Evolutionary conservation across 1,140 invertebrate species (phyloP).

Genomic region (Drosophila equinoxialis): DNA sequence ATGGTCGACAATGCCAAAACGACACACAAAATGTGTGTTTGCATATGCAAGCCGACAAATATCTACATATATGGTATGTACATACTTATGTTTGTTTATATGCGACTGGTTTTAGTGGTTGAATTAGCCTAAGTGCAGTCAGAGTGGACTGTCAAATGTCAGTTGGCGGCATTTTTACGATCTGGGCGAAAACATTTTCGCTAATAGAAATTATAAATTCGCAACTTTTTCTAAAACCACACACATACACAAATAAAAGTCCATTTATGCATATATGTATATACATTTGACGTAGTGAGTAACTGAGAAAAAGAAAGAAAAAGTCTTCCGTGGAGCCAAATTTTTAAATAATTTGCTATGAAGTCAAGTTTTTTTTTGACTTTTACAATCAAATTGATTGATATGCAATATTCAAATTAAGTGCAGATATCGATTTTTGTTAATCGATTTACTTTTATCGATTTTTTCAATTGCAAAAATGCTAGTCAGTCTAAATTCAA

Average conservation of each 20-base stretch:
- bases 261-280: background rate
- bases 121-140: constrained; percentile 77
- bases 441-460: too few relatives aligned
- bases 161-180: constrained; percentile 59
- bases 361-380: too few relatives aligned
- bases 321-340: too few relatives aligned
- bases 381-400: too few relatives aligned
- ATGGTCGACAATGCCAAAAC: constrained; percentile 60
- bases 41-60: constrained; percentile 1
- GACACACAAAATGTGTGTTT: constrained; percentile 53
- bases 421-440: too few relatives aligned
- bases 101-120: constrained; percentile 59
- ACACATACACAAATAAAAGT: background rate
- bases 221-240: constrained; percentile 19
- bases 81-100: constrained; percentile 37
- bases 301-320: too few relatives aligned
- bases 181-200: constrained; percentile 40
- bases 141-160: constrained; percentile 38
- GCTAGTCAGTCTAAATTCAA: too few relatives aligned
- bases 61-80: background rate
- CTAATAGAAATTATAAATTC: constrained; percentile 68
- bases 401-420: too few relatives aligned
- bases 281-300: too few relatives aligned
- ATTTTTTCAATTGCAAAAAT: too few relatives aligned
- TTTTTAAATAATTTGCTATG: too few relatives aligned